phyloP scores from a whole-genome alignment of 1,140 invertebrate genomes.

The Manduca sexta region DNA sequence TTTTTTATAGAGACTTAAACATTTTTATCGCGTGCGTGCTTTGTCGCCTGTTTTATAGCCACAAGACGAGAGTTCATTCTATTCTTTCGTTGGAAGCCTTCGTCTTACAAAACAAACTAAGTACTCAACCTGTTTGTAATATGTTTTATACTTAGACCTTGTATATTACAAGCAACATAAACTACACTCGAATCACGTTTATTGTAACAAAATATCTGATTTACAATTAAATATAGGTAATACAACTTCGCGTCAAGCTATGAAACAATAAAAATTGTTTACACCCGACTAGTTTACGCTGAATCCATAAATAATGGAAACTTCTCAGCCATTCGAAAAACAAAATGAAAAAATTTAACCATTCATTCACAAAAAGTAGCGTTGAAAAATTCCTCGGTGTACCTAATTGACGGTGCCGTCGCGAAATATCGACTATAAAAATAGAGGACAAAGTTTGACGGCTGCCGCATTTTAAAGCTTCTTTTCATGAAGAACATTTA shows the following conservation, averaged over 20 bases:
- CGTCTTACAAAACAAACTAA: constrained; percentile 15
- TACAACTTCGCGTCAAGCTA: too few relatives aligned
- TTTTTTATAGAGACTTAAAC: constrained; percentile 1
- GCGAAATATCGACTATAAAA: constrained; percentile 1
- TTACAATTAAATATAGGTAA: too few relatives aligned
- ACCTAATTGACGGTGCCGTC: background rate
- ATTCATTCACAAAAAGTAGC: too few relatives aligned
- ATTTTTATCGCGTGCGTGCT: background rate
- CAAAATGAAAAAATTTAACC: too few relatives aligned
- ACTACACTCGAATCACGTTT: background rate
- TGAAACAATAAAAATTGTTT: background rate
- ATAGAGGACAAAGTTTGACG: background rate
- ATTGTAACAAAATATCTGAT: background rate
- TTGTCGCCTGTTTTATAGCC: constrained; percentile 1
- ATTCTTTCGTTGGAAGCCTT: constrained; percentile 4
- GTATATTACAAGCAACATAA: background rate
- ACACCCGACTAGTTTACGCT: background rate
- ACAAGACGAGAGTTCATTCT: background rate
- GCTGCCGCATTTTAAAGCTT: background rate
- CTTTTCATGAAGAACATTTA: background rate
- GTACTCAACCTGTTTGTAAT: constrained; percentile 10
- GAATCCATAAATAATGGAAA: too few relatives aligned
- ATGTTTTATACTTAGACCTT: constrained; percentile 2
- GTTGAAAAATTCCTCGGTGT: too few relatives aligned
- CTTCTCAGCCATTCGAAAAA: too few relatives aligned